phyloP scores from a whole-genome alignment of 1,140 invertebrate species.

The Apis cerana region DNA sequence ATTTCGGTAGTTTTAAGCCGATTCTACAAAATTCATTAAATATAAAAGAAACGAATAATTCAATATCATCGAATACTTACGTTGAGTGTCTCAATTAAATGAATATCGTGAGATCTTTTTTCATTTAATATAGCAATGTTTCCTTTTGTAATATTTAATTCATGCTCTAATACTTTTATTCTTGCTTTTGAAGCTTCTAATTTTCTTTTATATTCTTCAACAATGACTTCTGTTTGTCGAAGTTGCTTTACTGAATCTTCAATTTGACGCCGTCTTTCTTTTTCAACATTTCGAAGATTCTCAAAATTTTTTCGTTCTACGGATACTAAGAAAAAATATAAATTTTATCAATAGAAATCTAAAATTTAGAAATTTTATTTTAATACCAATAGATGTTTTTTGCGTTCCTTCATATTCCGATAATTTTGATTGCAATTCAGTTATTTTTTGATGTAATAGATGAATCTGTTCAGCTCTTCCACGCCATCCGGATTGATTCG shows the following conservation, averaged over 20 bases:
- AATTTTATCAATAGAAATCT: background rate
- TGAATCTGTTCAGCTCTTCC: slow-evolving; percentile 87
- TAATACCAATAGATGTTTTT: slow-evolving; percentile 48
- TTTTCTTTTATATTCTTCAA: slow-evolving; percentile 82
- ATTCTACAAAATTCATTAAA: slow-evolving; percentile 51
- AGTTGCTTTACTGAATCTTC: slow-evolving; percentile 82
- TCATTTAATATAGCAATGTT: slow-evolving; percentile 81
- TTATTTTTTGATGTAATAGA: slow-evolving; percentile 84
- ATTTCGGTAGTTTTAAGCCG: slow-evolving; percentile 64
- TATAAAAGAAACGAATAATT: background rate
- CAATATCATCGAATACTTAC: slow-evolving; percentile 70
- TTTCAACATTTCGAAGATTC: slow-evolving; percentile 81
- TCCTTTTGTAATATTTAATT: slow-evolving; percentile 77
- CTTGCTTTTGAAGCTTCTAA: slow-evolving; percentile 82
- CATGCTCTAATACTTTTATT: slow-evolving; percentile 83
- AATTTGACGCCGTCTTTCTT: slow-evolving; percentile 81
- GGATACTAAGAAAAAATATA: slow-evolving; percentile 24
- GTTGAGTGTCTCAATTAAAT: slow-evolving; percentile 82
- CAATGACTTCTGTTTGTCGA: slow-evolving; percentile 65
- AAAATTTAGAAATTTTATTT: background rate
- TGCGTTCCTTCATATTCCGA: slow-evolving; percentile 61
- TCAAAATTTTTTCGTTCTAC: slow-evolving; percentile 59
- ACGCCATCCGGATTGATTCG: slow-evolving; percentile 84
- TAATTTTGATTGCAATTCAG: slow-evolving; percentile 84
- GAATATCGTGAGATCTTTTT: slow-evolving; percentile 82